These are phyloP conservation scores for Drosophila insularis DNA, from an alignment of 1,140 invertebrate species.

Conservation along the genomic window DNA sequence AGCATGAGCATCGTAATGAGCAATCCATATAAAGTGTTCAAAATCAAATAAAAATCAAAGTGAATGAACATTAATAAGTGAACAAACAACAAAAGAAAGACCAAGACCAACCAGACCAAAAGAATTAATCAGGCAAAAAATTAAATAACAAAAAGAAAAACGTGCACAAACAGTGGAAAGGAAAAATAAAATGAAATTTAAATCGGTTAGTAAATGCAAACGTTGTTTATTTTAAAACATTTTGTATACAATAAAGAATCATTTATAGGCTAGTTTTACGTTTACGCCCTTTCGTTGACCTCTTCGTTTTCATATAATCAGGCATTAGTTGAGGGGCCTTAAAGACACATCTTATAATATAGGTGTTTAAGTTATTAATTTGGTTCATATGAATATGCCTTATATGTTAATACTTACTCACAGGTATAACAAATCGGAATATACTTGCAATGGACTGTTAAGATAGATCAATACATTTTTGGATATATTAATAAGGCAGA, in stretches of 20 bases:
- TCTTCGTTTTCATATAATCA: neutral
- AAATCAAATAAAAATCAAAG: neutral
- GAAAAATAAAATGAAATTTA: constrained; percentile 14
- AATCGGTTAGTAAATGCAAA: constrained; percentile 45
- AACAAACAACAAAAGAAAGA: neutral
- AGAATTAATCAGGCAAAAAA: neutral
- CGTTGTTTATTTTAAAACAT: constrained; percentile 10
- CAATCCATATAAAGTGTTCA: neutral
- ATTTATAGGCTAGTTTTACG: neutral
- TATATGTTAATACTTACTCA: neutral
- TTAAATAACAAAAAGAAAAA: neutral
- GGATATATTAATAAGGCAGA: too few relatives aligned
- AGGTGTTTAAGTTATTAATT: too few relatives aligned
- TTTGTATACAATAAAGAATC: neutral
- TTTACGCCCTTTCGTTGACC: too few relatives aligned
- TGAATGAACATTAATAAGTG: constrained; percentile 7
- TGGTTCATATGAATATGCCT: too few relatives aligned
- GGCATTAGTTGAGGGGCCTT: neutral
- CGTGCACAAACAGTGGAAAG: neutral
- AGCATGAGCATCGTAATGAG: constrained; percentile 34
- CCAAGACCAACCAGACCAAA: constrained; percentile 3
- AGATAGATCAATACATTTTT: too few relatives aligned
- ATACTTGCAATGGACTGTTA: neutral
- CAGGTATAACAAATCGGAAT: neutral
- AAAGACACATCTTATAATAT: neutral